Percentiles rank a stretch among this genome's conserved stretches.
These are phyloP conservation scores for Epistrophe eligans DNA, from an alignment of 2,888 invertebrate genomes.

Conservation along the genomic window DNA sequence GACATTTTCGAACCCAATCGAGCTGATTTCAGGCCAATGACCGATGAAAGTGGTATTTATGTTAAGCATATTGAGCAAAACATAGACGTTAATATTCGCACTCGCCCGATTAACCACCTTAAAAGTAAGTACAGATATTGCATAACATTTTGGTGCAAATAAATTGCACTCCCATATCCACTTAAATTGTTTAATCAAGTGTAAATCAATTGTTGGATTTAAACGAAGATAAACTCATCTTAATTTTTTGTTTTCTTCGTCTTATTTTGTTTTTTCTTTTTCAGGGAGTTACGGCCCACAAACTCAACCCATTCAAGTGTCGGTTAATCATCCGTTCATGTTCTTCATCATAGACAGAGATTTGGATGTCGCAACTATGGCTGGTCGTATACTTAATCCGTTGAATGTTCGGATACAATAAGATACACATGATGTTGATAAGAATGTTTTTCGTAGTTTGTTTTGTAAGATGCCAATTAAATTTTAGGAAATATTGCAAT, in stretches of 20 bases:
- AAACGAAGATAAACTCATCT: conserved; percentile 28
- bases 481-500: conserved; percentile 37
- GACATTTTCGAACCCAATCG: conserved; percentile 92
- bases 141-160: conserved; percentile 61
- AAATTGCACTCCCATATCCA: conserved; percentile 76
- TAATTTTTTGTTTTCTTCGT: conserved; percentile 6
- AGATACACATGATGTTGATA: conserved; percentile 69
- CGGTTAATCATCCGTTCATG: conserved; percentile 92
- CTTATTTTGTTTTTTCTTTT: conserved; percentile 33
- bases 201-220: conserved; percentile 77
- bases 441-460: conserved; percentile 18
- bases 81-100: conserved; percentile 92
- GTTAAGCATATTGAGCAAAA: conserved; percentile 93
- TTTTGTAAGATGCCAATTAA: conserved; percentile 52
- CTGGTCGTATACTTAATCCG: conserved; percentile 93
- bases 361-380: conserved; percentile 91
- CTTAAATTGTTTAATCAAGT: conserved; percentile 81
- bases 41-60: conserved; percentile 90
- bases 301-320: conserved; percentile 87
- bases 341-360: conserved; percentile 94
- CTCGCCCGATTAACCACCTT: conserved; percentile 86
- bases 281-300: conserved; percentile 82
- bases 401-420: conserved; percentile 92
- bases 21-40: conserved; percentile 92
- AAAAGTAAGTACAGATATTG: conserved; percentile 81